Base-by-base conservation (phyloP, 1,140 invertebrate species). In the Leptinotarsa defecta region DNA sequence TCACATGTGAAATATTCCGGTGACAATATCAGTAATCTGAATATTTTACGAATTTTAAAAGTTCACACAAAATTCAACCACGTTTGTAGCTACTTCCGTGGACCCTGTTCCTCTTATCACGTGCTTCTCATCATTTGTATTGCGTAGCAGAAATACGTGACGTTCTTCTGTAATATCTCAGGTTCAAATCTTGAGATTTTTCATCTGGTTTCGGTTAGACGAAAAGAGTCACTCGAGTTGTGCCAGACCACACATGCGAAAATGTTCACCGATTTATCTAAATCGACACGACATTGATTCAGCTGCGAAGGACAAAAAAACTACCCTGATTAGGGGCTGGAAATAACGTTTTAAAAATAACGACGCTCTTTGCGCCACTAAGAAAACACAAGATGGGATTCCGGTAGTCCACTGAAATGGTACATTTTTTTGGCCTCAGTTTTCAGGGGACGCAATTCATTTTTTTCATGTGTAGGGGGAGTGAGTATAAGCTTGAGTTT, bases 121-220 rank as follows among this genome's bases (percentile, higher is more conserved):
- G 74, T 75, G 74, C 74, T 75, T 70, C 68, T 75, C 74, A 75
- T 75, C 74, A 75, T 61, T 68, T 70, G 67, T 68, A 75, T 70
- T 75, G 74, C 74, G 74, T 75, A 75, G 74, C 62, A 48, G 61
- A 75, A 62, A 75, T 75, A 75, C 74, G 74, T 75, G 74, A 71
- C 68, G 70, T 75, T 75, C 74, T 70, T 75, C 68, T 67, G 52
- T 75, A 69, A 69, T 70, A 70, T 69, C 74, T 34, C n/a, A 62
- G 67, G 74, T 75, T 68, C 67, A 75, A 68, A 75, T 75, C 74
- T 75, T 64, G 68, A 48, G 52, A 70, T 63, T 63, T 70, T 68
- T 75, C 74, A 75, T 75, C 74, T 75, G 74, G 70, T 70, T 75
- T 68, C 62, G 68, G 49, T 75, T 71, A 75, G 65, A 24, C 27